Conservation (phyloP, 2,797 vertebrate species). For the Dallia pectoralis region DNA sequence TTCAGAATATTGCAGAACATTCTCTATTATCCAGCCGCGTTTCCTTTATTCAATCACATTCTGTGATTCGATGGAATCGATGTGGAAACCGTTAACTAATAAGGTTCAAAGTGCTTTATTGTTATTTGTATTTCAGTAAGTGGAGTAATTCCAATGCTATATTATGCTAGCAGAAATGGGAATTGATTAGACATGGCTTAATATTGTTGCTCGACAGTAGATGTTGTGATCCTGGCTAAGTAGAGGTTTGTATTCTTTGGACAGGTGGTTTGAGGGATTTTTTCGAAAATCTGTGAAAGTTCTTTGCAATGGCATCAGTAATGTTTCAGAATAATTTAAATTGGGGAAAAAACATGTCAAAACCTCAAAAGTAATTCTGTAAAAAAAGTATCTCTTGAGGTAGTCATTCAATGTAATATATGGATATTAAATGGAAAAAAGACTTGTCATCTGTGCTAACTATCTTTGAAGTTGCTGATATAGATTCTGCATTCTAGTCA, state of each 20-base stretch:
- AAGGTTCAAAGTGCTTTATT: constrained; percentile 81
- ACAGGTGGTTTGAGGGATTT: constrained; percentile 78
- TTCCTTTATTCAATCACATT: constrained; percentile 32
- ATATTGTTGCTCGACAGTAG: constrained; percentile 92
- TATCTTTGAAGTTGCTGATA: too few relatives aligned
- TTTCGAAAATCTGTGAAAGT: constrained; percentile 88
- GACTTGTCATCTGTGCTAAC: too few relatives aligned
- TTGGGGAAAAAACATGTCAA: constrained; percentile 84
- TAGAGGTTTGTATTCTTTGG: constrained; percentile 88
- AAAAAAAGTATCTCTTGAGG: too few relatives aligned
- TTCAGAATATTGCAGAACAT: constrained; percentile 18
- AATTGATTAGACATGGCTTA: constrained; percentile 93
- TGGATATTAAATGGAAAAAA: too few relatives aligned
- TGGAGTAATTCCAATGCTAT: constrained; percentile 68
- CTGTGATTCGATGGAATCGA: constrained; percentile 60
- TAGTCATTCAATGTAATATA: too few relatives aligned
- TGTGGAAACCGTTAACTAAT: constrained; percentile 78
- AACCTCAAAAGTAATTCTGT: too few relatives aligned
- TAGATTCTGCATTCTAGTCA: too few relatives aligned
- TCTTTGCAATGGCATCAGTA: constrained; percentile 95
- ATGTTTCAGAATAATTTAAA: constrained; percentile 98
- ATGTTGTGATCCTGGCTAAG: too few relatives aligned
- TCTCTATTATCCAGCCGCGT: too few relatives aligned
- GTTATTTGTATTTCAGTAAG: constrained; percentile 62
- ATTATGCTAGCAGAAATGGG: constrained; percentile 89